phyloP scores from a whole-genome alignment of 2,113 vertebrate species.

The Asarcornis scutulata region DNA sequence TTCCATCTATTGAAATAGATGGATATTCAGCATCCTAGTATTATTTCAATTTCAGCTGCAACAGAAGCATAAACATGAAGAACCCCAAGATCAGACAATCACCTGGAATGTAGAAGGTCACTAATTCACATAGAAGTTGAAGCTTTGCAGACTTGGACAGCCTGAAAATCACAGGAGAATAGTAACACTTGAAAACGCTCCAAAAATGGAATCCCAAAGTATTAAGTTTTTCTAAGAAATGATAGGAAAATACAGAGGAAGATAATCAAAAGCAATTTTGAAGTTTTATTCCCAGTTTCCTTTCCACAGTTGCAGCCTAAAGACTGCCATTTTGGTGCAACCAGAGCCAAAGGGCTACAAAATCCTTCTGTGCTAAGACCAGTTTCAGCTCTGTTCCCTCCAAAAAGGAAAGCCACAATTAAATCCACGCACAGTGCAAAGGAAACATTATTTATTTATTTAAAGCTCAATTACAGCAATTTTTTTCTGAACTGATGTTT shows the following conservation, averaged over 20 bases:
- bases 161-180: neutral
- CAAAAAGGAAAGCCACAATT: neutral
- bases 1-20: neutral
- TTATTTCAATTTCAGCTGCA: neutral
- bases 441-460: neutral
- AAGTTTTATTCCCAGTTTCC: neutral
- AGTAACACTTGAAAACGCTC: neutral
- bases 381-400: neutral
- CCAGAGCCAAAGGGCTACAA: neutral
- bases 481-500: neutral
- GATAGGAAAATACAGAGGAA: neutral
- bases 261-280: neutral
- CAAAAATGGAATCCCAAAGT: neutral
- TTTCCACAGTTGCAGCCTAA: neutral
- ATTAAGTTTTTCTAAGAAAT: neutral
- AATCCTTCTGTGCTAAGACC: neutral
- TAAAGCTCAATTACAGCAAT: neutral
- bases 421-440: neutral
- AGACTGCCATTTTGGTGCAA: neutral
- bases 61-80: neutral
- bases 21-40: neutral
- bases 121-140: neutral
- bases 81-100: neutral
- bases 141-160: neutral
- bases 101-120: neutral